Evolutionary conservation across 2,113 vertebrate genomes (phyloP).

Genomic region (Apteryx mantelli): DNA sequence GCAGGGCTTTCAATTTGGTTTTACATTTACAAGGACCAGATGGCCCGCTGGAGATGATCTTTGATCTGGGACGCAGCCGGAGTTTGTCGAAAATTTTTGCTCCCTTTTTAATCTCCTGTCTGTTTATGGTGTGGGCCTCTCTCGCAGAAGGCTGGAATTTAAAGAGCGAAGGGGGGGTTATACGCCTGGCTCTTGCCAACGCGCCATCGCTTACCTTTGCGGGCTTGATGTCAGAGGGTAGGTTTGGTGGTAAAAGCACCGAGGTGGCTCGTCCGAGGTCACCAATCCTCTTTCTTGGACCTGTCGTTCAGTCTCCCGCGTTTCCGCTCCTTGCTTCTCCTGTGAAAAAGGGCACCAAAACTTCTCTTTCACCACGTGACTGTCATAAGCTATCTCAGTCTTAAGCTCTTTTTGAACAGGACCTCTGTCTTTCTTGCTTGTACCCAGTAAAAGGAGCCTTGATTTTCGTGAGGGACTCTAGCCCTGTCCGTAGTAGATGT

Average conservation of each 20-base stretch:
- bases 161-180: not conserved
- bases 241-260: not conserved
- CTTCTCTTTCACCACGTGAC: too few relatives aligned
- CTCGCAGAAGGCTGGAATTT: not conserved
- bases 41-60: slow-evolving; percentile 68
- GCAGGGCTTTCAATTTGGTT: slow-evolving; percentile 69
- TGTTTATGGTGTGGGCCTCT: slow-evolving; percentile 13
- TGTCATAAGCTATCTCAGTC: not conserved
- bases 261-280: not conserved
- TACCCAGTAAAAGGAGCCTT: not conserved
- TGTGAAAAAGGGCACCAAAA: not conserved
- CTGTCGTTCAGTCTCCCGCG: not conserved
- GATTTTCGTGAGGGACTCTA: not conserved
- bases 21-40: slow-evolving; percentile 74
- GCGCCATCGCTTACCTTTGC: fast-evolving
- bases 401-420: not conserved
- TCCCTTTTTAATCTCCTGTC: slow-evolving; percentile 6
- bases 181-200: not conserved
- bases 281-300: not conserved
- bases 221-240: not conserved
- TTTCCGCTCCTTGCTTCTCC: not conserved
- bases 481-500: not conserved
- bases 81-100: not conserved
- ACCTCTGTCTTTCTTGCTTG: not conserved
- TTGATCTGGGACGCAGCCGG: slow-evolving; percentile 65